These are phyloP conservation scores for Vannuccia rotundouncinata DNA, from an alignment of 2,888 invertebrate species.

Conservation along the genomic window DNA sequence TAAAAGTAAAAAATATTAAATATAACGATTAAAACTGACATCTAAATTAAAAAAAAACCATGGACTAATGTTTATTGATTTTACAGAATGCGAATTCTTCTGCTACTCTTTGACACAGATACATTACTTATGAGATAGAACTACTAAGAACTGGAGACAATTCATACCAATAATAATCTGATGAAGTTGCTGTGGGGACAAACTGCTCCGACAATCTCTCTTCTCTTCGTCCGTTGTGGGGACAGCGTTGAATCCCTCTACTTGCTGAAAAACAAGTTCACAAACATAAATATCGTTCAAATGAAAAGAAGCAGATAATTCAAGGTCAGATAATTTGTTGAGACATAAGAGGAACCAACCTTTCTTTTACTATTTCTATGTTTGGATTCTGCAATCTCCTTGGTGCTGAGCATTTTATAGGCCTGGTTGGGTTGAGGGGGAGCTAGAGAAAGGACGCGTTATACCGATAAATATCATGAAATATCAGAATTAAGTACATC, in stretches of 20 bases:
- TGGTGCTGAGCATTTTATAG: slow-evolving; percentile 51
- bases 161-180: slow-evolving; percentile 51
- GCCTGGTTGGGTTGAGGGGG: slow-evolving; percentile 50
- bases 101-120: too few species aligned
- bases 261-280: slow-evolving; percentile 41
- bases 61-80: too few species aligned
- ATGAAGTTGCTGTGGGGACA: slow-evolving; percentile 53
- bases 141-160: not conserved
- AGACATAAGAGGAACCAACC: too few species aligned
- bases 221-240: slow-evolving; percentile 51
- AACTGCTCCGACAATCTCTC: slow-evolving; percentile 48
- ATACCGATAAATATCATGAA: too few species aligned
- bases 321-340: too few species aligned
- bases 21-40: too few species aligned
- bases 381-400: slow-evolving; percentile 46
- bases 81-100: too few species aligned
- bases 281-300: too few species aligned
- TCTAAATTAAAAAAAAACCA: too few species aligned
- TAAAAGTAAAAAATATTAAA: too few species aligned
- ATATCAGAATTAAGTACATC: too few species aligned
- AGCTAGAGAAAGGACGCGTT: slow-evolving; percentile 44
- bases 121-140: not conserved
- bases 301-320: too few species aligned
- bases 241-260: slow-evolving; percentile 53
- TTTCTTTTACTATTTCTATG: slow-evolving; percentile 41